A percentile compares a stretch with the other conserved stretches of the same genome.
Conservation (phyloP, 1,140 invertebrate genomes). For the Philotrypesis tridentata region DNA sequence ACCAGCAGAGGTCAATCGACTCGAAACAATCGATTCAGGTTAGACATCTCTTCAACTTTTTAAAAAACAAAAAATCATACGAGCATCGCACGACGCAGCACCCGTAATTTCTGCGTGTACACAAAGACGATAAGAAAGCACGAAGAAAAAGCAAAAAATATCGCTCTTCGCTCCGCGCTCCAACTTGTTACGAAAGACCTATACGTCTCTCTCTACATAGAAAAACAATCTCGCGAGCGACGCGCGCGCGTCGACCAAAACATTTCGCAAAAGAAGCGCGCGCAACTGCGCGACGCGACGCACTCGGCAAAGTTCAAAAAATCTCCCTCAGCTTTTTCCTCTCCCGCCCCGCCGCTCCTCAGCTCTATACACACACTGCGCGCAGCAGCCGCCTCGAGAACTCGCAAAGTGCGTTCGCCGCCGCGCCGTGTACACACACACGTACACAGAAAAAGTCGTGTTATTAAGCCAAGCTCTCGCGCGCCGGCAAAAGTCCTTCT, state of each 20-base stretch:
- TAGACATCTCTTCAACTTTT: too few relatives aligned
- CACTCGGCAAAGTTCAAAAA: background rate
- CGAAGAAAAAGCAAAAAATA: too few relatives aligned
- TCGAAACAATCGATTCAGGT: too few relatives aligned
- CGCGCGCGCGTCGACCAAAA: background rate
- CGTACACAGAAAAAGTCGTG: constrained; percentile 54
- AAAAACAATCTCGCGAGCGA: background rate
- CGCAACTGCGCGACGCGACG: background rate
- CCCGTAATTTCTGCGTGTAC: too few relatives aligned
- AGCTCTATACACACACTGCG: background rate
- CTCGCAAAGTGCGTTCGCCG: background rate
- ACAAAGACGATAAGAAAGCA: too few relatives aligned
- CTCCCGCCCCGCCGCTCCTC: background rate
- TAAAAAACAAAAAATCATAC: too few relatives aligned
- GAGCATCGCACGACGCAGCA: too few relatives aligned
- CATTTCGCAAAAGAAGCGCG: background rate
- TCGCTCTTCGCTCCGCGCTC: too few relatives aligned
- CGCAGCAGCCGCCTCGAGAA: too few relatives aligned
- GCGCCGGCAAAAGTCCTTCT: constrained; percentile 23
- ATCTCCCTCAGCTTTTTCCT: background rate
- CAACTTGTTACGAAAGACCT: too few relatives aligned
- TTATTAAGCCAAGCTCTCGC: constrained; percentile 57
- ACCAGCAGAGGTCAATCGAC: too few relatives aligned
- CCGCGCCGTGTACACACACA: too few relatives aligned
- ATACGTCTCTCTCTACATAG: background rate